Percentiles rank a stretch among this genome's conserved stretches.
Conservation (phyloP, 2,797 vertebrate species). For the Semotilus atromaculatus region DNA sequence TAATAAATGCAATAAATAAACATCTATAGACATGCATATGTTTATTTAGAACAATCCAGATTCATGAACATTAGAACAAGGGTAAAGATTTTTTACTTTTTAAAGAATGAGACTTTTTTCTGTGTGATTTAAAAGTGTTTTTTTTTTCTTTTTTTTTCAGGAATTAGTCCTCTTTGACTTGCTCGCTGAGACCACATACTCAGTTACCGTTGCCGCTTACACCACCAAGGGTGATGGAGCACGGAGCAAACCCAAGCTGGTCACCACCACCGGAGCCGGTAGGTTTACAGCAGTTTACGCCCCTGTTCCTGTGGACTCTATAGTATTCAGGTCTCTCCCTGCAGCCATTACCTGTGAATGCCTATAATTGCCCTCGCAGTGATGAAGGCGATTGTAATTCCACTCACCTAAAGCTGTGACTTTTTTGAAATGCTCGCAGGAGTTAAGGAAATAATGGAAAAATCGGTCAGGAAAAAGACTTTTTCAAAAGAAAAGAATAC, state of each 20-base stretch:
- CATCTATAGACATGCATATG: neutral
- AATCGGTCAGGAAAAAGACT: constrained; percentile 47
- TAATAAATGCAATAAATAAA: too few species aligned
- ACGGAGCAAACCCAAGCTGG: constrained; percentile 94
- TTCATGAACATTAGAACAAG: neutral
- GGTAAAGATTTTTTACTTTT: too few species aligned
- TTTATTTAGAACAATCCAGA: neutral
- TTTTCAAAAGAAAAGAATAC: constrained; percentile 43
- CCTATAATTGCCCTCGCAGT: constrained; percentile 64
- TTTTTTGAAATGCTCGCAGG: constrained; percentile 55
- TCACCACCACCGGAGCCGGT: constrained; percentile 98
- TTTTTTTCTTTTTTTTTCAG: constrained; percentile 68
- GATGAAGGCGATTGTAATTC: constrained; percentile 64
- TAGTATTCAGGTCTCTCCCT: constrained; percentile 25
- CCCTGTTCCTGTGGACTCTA: constrained; percentile 9
- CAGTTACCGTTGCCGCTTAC: constrained; percentile 95
- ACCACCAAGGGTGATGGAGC: constrained; percentile 98
- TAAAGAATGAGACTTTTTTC: neutral
- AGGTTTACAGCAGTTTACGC: constrained; percentile 53
- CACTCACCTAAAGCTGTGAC: constrained; percentile 57
- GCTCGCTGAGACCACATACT: constrained; percentile 95
- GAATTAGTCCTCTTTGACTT: constrained; percentile 96
- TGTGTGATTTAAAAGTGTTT: neutral
- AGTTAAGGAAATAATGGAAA: constrained; percentile 62
- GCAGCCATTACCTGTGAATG: constrained; percentile 39